These are phyloP conservation scores for Incurvaria masculella DNA, from an alignment of 2,888 invertebrate genomes.

Conservation along the genomic window DNA sequence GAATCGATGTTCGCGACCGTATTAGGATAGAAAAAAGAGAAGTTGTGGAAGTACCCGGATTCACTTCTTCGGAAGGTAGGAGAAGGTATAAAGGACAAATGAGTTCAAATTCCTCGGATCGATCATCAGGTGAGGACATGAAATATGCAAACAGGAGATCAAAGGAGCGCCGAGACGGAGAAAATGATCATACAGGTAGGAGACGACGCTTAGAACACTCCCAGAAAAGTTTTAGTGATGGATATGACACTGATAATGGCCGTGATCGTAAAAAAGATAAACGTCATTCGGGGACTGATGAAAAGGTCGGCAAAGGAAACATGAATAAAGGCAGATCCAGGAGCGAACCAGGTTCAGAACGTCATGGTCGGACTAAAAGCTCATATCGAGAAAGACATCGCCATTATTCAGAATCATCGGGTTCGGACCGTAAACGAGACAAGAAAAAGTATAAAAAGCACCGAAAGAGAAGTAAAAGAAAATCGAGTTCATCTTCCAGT, in stretches of 20 bases:
- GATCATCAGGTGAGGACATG: conserved; percentile 46
- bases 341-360: conserved; percentile 41
- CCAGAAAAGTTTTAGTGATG: conserved; percentile 52
- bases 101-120: conserved; percentile 36
- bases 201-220: conserved; percentile 32
- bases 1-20: conserved; percentile 48
- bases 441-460: conserved; percentile 41
- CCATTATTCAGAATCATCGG: conserved; percentile 33
- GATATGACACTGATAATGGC: conserved; percentile 45
- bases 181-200: conserved; percentile 32
- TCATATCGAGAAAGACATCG: conserved; percentile 24
- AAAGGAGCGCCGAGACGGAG: conserved; percentile 24
- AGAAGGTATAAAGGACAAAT: conserved; percentile 26
- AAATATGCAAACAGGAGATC: conserved; percentile 25
- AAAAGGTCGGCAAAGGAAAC: conserved; percentile 23
- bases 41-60: conserved; percentile 47
- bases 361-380: conserved; percentile 26
- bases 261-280: conserved; percentile 22
- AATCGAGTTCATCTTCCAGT: conserved; percentile 39
- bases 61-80: conserved; percentile 32
- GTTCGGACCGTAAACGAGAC: conserved; percentile 32
- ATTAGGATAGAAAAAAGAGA: conserved; percentile 52
- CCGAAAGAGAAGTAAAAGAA: conserved; percentile 40
- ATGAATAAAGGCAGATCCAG: conserved; percentile 44
- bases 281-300: conserved; percentile 13